Conservation (phyloP, 2,888 invertebrate species). For the Salticus scenicus region DNA sequence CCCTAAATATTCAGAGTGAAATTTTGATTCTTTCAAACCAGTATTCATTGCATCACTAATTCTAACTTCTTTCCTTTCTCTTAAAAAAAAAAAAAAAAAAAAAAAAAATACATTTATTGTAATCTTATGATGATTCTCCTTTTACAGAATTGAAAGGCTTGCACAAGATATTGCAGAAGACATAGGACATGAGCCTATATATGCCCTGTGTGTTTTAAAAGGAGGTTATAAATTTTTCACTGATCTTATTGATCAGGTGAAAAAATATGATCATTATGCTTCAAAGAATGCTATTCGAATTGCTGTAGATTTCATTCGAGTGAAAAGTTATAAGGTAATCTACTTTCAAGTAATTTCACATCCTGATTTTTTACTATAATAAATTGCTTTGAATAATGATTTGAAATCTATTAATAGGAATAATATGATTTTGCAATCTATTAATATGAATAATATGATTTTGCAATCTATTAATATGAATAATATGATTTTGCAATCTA, state of each 20-base stretch:
- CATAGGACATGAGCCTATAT: constrained; percentile 75
- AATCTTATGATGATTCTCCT: neutral
- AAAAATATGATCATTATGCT: constrained; percentile 75
- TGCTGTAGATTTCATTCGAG: constrained; percentile 78
- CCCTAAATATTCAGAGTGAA: no score
- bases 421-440: neutral
- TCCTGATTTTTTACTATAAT: neutral
- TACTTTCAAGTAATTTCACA: neutral
- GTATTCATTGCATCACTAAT: no score
- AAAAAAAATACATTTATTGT: no score
- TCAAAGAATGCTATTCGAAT: constrained; percentile 76
- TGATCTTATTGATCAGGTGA: constrained; percentile 77
- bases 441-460: neutral
- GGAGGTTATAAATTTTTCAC: constrained; percentile 80
- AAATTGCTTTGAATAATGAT: neutral
- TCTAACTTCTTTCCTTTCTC: no score
- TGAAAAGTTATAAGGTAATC: constrained; percentile 74
- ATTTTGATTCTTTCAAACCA: no score
- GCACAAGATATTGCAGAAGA: constrained; percentile 77
- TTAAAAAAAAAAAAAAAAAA: no score
- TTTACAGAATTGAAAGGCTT: constrained; percentile 76
- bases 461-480: neutral
- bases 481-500: neutral
- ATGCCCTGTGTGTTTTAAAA: constrained; percentile 79
- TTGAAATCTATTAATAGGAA: neutral